These are phyloP conservation scores for Halictus rubicundus DNA, from an alignment of 1,140 invertebrate species.

Conservation along the genomic window DNA sequence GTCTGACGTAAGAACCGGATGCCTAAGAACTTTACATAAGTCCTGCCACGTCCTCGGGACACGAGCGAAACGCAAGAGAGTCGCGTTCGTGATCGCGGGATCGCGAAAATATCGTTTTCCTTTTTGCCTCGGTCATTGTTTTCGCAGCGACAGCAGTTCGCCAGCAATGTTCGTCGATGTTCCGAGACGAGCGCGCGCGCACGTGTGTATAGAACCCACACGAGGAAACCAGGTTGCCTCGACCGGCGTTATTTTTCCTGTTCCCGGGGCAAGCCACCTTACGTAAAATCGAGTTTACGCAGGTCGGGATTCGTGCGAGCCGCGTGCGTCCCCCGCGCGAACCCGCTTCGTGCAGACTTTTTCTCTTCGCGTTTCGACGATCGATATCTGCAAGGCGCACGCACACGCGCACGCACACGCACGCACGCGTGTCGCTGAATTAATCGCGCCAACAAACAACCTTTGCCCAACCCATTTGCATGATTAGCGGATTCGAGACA, in stretches of 20 bases:
- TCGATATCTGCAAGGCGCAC: neutral
- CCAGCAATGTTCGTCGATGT: too few relatives aligned
- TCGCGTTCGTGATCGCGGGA: too few relatives aligned
- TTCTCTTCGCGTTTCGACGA: neutral
- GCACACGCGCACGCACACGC: neutral
- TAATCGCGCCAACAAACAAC: too few relatives aligned
- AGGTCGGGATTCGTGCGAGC: constrained; percentile 25
- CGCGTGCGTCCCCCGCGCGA: neutral
- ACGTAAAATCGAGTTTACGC: constrained; percentile 42
- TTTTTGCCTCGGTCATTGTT: too few relatives aligned
- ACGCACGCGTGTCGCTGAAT: too few relatives aligned
- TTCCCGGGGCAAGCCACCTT: constrained; percentile 2
- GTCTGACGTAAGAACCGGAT: neutral
- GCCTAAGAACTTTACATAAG: too few relatives aligned
- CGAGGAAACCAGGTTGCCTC: neutral
- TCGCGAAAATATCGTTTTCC: too few relatives aligned
- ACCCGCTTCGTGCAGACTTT: neutral
- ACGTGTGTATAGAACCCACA: neutral
- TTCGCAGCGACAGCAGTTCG: too few relatives aligned
- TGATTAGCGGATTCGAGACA: too few relatives aligned
- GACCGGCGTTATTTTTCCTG: constrained; percentile 23
- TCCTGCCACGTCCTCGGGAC: neutral
- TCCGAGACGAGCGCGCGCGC: too few relatives aligned
- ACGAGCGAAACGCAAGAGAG: too few relatives aligned
- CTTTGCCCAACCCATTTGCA: too few relatives aligned